Evolutionary conservation across 2,113 vertebrate species (phyloP).

Genomic region (Heptranchias perlo): DNA sequence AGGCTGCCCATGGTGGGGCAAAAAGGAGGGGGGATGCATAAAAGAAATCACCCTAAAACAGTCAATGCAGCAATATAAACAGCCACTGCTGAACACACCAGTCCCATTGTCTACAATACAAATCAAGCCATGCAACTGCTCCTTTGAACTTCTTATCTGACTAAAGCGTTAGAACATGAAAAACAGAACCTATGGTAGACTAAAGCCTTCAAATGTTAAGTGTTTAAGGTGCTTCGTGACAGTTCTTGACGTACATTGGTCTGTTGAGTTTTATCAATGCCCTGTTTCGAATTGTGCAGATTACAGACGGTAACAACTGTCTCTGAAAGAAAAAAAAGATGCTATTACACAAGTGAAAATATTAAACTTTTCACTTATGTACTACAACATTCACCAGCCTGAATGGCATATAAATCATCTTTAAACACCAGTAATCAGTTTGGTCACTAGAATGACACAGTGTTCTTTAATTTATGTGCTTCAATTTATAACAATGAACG

Average conservation of each 20-base stretch:
- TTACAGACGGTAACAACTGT: neutral
- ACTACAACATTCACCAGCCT: neutral
- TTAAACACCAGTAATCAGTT: neutral
- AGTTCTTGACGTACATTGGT: neutral
- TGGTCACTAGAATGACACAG: neutral
- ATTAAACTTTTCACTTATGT: neutral
- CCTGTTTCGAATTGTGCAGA: neutral
- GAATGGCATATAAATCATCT: neutral
- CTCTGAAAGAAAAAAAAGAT: neutral
- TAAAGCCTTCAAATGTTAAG: neutral
- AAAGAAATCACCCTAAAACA: neutral
- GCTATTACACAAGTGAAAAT: neutral
- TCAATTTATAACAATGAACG: neutral
- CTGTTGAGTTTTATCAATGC: neutral
- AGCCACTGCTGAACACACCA: neutral
- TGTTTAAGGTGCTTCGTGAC: neutral
- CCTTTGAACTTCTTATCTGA: neutral
- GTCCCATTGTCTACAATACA: neutral
- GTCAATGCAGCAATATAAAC: neutral
- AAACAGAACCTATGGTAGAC: neutral
- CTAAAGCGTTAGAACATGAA: neutral
- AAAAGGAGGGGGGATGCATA: neutral
- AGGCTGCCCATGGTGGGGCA: neutral
- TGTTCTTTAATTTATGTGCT: neutral
- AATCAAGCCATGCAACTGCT: neutral